phyloP scores from a whole-genome alignment of 2,113 vertebrate genomes.

The Protomyctophum bolini region DNA sequence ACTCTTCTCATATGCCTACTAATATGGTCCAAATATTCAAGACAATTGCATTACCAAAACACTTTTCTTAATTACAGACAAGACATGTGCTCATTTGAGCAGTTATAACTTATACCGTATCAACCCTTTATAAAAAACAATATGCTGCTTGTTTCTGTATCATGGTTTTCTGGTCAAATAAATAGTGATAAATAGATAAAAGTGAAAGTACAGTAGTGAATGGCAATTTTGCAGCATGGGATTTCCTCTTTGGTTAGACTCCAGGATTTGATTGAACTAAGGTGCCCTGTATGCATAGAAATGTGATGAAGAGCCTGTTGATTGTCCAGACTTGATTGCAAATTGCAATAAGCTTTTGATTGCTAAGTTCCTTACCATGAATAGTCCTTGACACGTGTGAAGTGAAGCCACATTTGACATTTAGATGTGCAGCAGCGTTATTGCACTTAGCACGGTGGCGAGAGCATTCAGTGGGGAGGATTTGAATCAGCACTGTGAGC shows the following conservation, averaged over 20 bases:
- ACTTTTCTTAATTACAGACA: background rate
- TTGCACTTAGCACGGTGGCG: conserved; percentile 29
- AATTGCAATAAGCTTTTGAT: conserved; percentile 49
- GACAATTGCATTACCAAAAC: background rate
- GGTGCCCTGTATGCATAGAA: conserved; percentile 41
- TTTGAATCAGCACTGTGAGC: conserved; percentile 51
- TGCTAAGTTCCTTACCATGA: conserved; percentile 18
- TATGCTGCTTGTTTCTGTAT: conserved; percentile 10
- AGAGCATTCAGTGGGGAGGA: conserved; percentile 39
- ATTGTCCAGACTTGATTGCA: conserved; percentile 46
- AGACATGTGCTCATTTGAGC: conserved; percentile 19
- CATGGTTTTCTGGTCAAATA: too few species aligned
- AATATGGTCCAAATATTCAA: conserved; percentile 35
- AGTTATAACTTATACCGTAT: background rate
- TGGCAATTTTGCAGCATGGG: conserved; percentile 24
- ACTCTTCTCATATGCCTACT: conserved; percentile 4
- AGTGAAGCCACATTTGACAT: conserved; percentile 24
- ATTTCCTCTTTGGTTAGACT: conserved; percentile 45
- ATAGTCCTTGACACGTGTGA: conserved; percentile 29
- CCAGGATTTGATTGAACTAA: conserved; percentile 47
- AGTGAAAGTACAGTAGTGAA: conserved; percentile 37
- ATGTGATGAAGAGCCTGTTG: conserved; percentile 37
- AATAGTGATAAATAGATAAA: conserved; percentile 40
- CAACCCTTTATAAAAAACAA: too few species aligned
- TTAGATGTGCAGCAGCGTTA: conserved; percentile 18